phyloP scores from a whole-genome alignment of 30 jellyfish, hydroid and myxozoan genomes.

The Clytia hemisphaerica region DNA sequence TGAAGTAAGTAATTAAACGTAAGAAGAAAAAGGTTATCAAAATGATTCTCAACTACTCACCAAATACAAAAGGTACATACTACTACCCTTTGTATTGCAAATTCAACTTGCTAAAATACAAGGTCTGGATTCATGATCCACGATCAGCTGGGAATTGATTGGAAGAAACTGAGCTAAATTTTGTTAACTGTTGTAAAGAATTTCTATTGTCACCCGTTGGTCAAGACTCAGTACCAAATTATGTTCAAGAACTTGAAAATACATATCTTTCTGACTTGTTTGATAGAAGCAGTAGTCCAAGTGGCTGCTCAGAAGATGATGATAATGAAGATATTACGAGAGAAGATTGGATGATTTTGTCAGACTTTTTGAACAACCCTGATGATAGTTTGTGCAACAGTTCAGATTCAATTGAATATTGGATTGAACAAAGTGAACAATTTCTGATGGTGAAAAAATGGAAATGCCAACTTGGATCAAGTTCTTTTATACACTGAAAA shows the following conservation, averaged over 20 bases:
- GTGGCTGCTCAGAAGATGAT: slow-evolving; percentile 3
- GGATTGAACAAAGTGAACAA: slow-evolving; percentile 21
- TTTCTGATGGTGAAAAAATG: neutral
- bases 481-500: neutral
- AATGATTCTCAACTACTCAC: neutral
- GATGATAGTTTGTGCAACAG: neutral
- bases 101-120: slow-evolving; percentile 28
- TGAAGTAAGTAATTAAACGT: slow-evolving; percentile 2
- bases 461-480: slow-evolving; percentile 36
- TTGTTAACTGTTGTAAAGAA: slow-evolving; percentile 15
- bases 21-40: neutral
- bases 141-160: slow-evolving; percentile 32
- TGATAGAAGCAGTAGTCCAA: no score
- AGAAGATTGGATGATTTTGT: slow-evolving; percentile 52
- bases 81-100: slow-evolving; percentile 39
- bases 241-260: slow-evolving; percentile 23
- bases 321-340: neutral
- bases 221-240: slow-evolving; percentile 8
- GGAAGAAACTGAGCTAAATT: slow-evolving; percentile 16
- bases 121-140: slow-evolving; percentile 30
- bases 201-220: slow-evolving; percentile 26
- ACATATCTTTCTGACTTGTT: neutral
- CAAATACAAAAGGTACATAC: slow-evolving; percentile 8
- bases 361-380: slow-evolving; percentile 25
- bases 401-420: neutral